These are phyloP conservation scores for Tinea trinotella DNA, from an alignment of 2,888 invertebrate genomes.

Conservation along the genomic window DNA sequence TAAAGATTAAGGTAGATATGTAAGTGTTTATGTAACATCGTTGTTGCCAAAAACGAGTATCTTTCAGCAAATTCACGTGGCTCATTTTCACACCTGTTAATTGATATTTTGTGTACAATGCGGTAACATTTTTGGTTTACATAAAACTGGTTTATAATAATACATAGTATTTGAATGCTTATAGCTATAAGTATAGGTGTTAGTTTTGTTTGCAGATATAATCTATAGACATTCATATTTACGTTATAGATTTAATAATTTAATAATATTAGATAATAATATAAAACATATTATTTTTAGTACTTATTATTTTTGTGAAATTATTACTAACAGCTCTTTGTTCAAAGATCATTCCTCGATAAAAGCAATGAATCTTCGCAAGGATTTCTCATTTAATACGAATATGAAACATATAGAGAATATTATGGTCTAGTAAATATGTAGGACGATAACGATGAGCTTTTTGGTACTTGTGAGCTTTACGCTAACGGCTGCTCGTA, in stretches of 20 bases:
- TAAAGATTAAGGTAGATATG: conserved; percentile 8
- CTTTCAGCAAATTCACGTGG: conserved; percentile 2
- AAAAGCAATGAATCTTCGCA: neutral
- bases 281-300: neutral
- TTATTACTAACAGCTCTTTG: neutral
- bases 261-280: neutral
- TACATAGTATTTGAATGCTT: neutral
- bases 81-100: conserved; percentile 7
- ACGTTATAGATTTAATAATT: too few species aligned
- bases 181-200: neutral
- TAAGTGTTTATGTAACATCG: conserved; percentile 4
- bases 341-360: neutral
- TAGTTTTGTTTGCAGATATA: neutral
- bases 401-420: neutral
- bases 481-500: conserved; percentile 5
- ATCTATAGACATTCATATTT: neutral
- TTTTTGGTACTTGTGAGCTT: conserved; percentile 2
- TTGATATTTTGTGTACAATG: conserved; percentile 5
- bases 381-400: neutral
- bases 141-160: neutral
- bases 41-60: conserved; percentile 1
- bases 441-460: neutral
- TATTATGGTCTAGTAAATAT: conserved; percentile 8
- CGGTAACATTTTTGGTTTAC: conserved; percentile 2
- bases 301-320: too few species aligned